phyloP scores from a whole-genome alignment of 2,888 invertebrate species.

The Pseudolycoriella hygida region DNA sequence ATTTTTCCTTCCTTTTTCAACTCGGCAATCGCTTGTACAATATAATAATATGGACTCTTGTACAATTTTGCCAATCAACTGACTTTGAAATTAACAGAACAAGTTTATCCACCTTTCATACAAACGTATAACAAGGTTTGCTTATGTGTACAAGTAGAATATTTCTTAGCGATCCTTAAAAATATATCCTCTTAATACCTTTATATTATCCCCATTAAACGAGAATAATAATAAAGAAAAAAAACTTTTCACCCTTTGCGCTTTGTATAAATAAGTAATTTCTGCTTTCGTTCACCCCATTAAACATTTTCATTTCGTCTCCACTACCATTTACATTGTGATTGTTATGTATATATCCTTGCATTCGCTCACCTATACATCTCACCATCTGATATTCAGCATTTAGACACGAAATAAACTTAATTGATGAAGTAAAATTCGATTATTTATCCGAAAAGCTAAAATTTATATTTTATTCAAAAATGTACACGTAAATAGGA shows the following conservation, averaged over 20 bases:
- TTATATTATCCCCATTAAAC: background rate
- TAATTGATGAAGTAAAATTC: constrained; percentile 4
- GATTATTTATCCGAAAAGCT: background rate
- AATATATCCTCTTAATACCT: background rate
- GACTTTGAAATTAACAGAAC: too few relatives aligned
- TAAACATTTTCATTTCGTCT: constrained; percentile 2
- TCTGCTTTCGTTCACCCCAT: constrained; percentile 3
- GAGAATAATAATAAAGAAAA: background rate
- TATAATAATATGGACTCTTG: too few relatives aligned
- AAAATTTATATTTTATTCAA: background rate
- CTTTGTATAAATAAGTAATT: constrained; percentile 1
- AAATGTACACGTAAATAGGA: constrained; percentile 33
- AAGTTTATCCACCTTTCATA: too few relatives aligned
- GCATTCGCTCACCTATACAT: background rate
- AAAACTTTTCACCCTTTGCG: constrained; percentile 1
- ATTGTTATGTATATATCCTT: background rate
- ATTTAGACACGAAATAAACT: too few relatives aligned
- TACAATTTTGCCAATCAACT: too few relatives aligned
- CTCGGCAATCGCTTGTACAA: too few relatives aligned
- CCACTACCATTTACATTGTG: background rate
- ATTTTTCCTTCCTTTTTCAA: too few relatives aligned
- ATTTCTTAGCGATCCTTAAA: background rate
- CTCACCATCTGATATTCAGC: background rate
- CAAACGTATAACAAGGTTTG: too few relatives aligned
- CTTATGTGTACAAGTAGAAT: too few relatives aligned